Evolutionary conservation across 2,888 invertebrate species (phyloP).

Genomic region (Scaptomyza flava): DNA sequence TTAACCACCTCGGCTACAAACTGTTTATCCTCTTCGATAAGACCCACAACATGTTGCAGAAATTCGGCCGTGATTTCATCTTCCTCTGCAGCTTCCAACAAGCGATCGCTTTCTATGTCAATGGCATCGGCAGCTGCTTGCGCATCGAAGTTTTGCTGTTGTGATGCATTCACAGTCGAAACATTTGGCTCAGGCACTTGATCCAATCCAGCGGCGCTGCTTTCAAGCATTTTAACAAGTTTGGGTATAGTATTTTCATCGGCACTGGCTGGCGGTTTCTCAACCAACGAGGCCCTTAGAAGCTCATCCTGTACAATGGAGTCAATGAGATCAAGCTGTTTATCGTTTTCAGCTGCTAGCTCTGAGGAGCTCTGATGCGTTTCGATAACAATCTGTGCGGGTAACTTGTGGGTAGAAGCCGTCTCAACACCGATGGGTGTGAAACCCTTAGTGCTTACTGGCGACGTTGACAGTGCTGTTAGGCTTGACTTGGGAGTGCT

Average conservation of each 20-base stretch:
- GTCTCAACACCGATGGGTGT: conserved; percentile 82
- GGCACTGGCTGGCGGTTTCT: conserved; percentile 63
- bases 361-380: conserved; percentile 83
- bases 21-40: conserved; percentile 88
- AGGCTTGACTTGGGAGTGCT: conserved; percentile 48
- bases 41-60: conserved; percentile 89
- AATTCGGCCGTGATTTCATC: conserved; percentile 89
- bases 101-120: conserved; percentile 76
- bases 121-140: conserved; percentile 59
- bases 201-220: conserved; percentile 76
- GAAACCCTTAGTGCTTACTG: conserved; percentile 76
- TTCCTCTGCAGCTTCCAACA: conserved; percentile 86
- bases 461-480: conserved; percentile 16
- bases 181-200: conserved; percentile 31
- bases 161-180: conserved; percentile 8
- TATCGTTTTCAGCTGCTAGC: conserved; percentile 83
- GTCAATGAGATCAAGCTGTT: conserved; percentile 84
- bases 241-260: conserved; percentile 84
- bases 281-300: conserved; percentile 60
- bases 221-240: conserved; percentile 85
- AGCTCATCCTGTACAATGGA: conserved; percentile 84
- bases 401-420: conserved; percentile 81
- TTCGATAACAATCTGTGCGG: conserved; percentile 84
- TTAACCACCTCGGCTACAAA: conserved; percentile 90
- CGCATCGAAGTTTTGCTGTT: conserved; percentile 13